Percentiles rank a stretch among this genome's conserved stretches.
These are phyloP conservation scores for Microtus montanus DNA, from an alignment of 2,113 vertebrate species.

Conservation along the genomic window DNA sequence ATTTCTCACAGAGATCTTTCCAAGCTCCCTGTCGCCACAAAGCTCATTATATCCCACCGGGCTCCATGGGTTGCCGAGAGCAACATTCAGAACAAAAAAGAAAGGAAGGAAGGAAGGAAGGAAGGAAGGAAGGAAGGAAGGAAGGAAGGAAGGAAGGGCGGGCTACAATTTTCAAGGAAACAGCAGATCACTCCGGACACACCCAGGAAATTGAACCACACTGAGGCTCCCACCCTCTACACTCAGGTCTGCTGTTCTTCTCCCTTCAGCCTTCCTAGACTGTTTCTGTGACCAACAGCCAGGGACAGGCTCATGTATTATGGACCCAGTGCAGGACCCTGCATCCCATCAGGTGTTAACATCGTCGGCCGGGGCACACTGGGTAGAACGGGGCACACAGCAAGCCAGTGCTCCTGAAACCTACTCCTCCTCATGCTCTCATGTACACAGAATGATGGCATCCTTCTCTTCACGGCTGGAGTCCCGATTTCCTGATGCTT, in stretches of 20 bases:
- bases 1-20: slow-evolving; percentile 44
- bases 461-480: neutral
- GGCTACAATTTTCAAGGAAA: slow-evolving; percentile 1
- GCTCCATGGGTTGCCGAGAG: neutral
- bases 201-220: neutral
- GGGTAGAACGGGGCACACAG: fast-evolving
- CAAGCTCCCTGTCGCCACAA: slow-evolving; percentile 16
- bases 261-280: neutral
- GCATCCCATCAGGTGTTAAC: neutral
- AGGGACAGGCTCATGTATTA: neutral
- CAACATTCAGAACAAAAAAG: neutral
- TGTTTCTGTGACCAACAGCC: neutral
- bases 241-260: no score
- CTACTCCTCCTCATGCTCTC: neutral
- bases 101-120: neutral
- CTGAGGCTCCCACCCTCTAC: neutral
- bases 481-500: neutral
- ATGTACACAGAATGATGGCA: neutral
- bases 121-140: no score
- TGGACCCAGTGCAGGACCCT: neutral
- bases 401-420: neutral
- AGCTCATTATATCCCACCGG: neutral
- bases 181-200: neutral
- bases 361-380: neutral
- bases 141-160: no score